Evolutionary conservation across 2,888 invertebrate genomes (phyloP), one percentile per base, ranked within the genome.

Genomic region (Monochamus alternatus): DNA sequence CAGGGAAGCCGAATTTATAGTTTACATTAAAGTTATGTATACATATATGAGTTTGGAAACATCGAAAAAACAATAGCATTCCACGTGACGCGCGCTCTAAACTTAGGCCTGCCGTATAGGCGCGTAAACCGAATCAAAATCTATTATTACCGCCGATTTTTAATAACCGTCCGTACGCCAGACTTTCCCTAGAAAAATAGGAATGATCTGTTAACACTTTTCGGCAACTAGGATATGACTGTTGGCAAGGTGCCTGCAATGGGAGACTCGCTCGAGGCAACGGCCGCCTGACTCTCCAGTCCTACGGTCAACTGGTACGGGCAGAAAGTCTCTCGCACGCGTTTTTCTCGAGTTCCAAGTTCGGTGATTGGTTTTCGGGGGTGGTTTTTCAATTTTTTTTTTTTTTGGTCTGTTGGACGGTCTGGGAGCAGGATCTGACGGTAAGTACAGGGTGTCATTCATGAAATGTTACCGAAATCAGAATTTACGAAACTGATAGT

Each of bases 221-320:
- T 71, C 67, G 70, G 77, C 73, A 77, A 79, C 74, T 78, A 78
- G 81, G 80, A 80, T 81, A 73, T 76, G 78, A 77, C 78, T 78
- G 78, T 81, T 82, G 82, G 81, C 80, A 30, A 43, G 9, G 32
- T 66, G 78, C 82, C 82, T 76, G 80, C 65, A 60, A 64, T 63
- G 52, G 58, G 72, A 72, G 72, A 66, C 74, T 77, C 74, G 74
- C 69, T 38, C 38, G 78, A 76, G 78, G 80, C 80, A 80, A 78
- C 76, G 78, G 72, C 80, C 80, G 72, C 76, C 51, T 73, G 72
- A 77, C 75, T n/a, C 75, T 80, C 75, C 73, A 78, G 76, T 78
- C 75, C 76, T 80, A n/a, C 55, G 55, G 14, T 71, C 75, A 76
- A 74, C 76, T 75, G 66, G 79, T 79, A 76, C 78, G 66, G 72